A percentile compares a stretch with the other conserved stretches of the same genome.
Conservation (phyloP, 1,140 invertebrate genomes). For the Cyrtorhinus lividipennis region DNA sequence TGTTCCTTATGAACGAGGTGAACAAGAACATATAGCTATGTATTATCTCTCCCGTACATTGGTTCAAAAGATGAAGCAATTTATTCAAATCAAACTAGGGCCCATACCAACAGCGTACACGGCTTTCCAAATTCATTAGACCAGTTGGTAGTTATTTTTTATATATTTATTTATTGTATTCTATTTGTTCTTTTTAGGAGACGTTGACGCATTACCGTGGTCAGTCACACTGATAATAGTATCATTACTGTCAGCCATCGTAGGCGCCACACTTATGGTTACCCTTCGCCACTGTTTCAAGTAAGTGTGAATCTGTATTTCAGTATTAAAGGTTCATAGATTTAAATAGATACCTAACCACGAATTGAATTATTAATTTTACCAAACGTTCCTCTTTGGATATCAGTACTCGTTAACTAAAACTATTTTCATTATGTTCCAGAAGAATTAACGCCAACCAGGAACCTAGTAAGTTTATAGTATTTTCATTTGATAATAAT, state of each 20-base stretch:
- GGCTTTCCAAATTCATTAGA: too few species aligned
- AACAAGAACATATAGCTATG: too few species aligned
- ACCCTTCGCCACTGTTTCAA: slow-evolving; percentile 37
- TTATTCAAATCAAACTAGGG: too few species aligned
- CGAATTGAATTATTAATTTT: neutral
- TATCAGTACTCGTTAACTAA: too few species aligned
- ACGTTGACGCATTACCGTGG: slow-evolving; percentile 30
- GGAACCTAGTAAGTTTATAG: slow-evolving; percentile 3
- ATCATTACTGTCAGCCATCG: slow-evolving; percentile 36
- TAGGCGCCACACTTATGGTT: slow-evolving; percentile 40
- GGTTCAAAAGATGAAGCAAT: too few species aligned
- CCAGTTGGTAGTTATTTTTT: too few species aligned
- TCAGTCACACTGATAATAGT: slow-evolving; percentile 38
- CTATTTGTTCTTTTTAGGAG: neutral
- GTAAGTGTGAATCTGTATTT: slow-evolving; percentile 27
- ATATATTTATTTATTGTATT: too few species aligned
- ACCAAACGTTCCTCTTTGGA: too few species aligned
- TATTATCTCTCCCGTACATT: too few species aligned
- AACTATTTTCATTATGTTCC: slow-evolving; percentile 12
- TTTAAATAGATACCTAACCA: too few species aligned
- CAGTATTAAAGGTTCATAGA: neutral
- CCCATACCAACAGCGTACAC: too few species aligned
- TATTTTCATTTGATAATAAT: neutral
- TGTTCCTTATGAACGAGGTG: too few species aligned
- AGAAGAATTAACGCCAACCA: slow-evolving; percentile 7